Percentiles rank a stretch among this genome's conserved stretches.
Evolutionary conservation across 35 echinoderm and acorn worm genomes (phyloP).

Genomic region (Holothuria glaberrima): DNA sequence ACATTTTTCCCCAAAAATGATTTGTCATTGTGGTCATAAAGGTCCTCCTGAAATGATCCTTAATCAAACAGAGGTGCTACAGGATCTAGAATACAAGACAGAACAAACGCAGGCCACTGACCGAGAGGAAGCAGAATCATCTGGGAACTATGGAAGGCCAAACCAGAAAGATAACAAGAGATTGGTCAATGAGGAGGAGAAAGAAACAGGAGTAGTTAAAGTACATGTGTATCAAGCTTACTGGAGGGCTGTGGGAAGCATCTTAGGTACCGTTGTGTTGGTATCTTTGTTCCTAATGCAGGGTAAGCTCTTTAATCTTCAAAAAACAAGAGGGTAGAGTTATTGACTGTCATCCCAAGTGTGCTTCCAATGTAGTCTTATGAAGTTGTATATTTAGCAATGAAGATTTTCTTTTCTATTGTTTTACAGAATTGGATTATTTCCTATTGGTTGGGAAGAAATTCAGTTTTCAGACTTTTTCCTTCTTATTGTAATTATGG

Average conservation of each 20-base stretch:
- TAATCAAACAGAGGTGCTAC: slow-evolving; percentile 56
- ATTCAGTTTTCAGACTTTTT: too few relatives aligned
- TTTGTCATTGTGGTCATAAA: slow-evolving; percentile 12
- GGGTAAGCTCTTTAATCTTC: slow-evolving; percentile 51
- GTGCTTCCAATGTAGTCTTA: too few relatives aligned
- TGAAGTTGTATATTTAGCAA: too few relatives aligned
- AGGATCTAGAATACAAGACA: slow-evolving; percentile 36
- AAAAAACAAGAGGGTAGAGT: too few relatives aligned
- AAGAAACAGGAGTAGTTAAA: slow-evolving; percentile 91
- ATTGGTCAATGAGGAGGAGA: slow-evolving; percentile 89
- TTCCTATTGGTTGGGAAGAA: too few relatives aligned
- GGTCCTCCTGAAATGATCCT: slow-evolving; percentile 75
- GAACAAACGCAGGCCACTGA: background rate
- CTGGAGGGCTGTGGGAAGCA: slow-evolving; percentile 88
- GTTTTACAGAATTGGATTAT: too few relatives aligned
- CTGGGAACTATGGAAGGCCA: slow-evolving; percentile 1
- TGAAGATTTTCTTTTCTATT: too few relatives aligned
- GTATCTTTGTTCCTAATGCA: slow-evolving; percentile 91
- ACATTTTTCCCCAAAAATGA: background rate
- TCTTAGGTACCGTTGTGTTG: slow-evolving; percentile 69
- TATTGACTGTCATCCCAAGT: too few relatives aligned
- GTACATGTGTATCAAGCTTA: slow-evolving; percentile 89
- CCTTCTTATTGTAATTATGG: too few relatives aligned
- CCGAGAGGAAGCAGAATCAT: background rate
- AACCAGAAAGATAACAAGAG: slow-evolving; percentile 37